These are phyloP conservation scores for Empidonax alnorum DNA, from an alignment of 2,113 vertebrate species.

Conservation along the genomic window DNA sequence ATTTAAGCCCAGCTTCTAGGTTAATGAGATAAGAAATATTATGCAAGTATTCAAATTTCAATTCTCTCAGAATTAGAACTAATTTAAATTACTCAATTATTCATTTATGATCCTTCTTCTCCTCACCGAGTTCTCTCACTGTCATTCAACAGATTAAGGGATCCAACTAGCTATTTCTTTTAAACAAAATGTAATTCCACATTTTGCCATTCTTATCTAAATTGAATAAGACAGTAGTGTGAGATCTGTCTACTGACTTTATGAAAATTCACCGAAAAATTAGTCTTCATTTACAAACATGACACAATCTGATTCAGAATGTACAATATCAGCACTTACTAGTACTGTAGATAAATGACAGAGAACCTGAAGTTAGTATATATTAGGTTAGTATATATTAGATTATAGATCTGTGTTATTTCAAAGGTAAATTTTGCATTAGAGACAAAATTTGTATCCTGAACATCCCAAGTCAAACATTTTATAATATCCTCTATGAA, in stretches of 20 bases:
- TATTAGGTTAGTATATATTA: background rate
- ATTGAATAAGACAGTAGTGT: background rate
- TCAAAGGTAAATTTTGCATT: background rate
- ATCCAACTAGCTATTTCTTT: background rate
- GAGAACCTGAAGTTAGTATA: background rate
- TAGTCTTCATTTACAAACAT: background rate
- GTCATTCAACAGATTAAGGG: background rate
- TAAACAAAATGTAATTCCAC: background rate
- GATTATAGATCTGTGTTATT: background rate
- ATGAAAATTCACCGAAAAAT: background rate
- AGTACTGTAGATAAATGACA: background rate
- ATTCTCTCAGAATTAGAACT: background rate
- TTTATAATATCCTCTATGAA: background rate
- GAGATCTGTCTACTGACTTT: background rate
- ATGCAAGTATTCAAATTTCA: background rate
- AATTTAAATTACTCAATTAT: background rate
- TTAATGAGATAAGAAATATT: background rate
- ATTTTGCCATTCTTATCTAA: background rate
- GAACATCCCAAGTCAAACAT: background rate
- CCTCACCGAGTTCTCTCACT: background rate
- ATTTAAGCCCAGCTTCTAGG: background rate
- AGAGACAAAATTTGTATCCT: background rate
- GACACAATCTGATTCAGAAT: background rate
- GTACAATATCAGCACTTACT: background rate
- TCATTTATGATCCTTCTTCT: background rate